These are phyloP conservation scores for Acleris cristana DNA, from an alignment of 2,888 invertebrate species.

Conservation along the genomic window DNA sequence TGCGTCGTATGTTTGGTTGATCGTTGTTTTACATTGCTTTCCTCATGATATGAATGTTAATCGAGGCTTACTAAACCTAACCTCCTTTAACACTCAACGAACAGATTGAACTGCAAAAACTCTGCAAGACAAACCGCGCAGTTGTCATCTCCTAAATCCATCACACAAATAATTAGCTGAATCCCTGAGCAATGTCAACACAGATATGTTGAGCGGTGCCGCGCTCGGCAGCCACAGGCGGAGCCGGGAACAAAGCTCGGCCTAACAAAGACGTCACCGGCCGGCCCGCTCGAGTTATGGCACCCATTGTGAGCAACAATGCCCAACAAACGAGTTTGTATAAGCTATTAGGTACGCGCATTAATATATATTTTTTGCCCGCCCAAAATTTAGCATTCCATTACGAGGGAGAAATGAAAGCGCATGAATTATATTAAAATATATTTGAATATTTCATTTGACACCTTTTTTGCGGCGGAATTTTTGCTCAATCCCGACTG, in stretches of 20 bases:
- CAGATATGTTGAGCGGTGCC: conserved; percentile 48
- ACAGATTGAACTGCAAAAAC: too few relatives aligned
- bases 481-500: conserved; percentile 80
- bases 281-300: conserved; percentile 83
- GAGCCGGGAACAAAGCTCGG: conserved; percentile 76
- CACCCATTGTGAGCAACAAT: conserved; percentile 84
- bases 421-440: conserved; percentile 85
- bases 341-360: conserved; percentile 85
- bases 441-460: conserved; percentile 85
- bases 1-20: too few relatives aligned
- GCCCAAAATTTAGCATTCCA: conserved; percentile 84
- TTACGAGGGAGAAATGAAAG: conserved; percentile 84
- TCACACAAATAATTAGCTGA: too few relatives aligned
- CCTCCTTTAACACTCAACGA: too few relatives aligned
- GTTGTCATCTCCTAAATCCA: too few relatives aligned
- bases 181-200: conserved; percentile 40
- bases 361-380: conserved; percentile 85
- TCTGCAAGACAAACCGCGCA: too few relatives aligned
- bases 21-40: too few relatives aligned
- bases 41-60: too few relatives aligned
- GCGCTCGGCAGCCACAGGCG: conserved; percentile 70
- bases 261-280: conserved; percentile 84
- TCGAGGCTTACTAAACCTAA: too few relatives aligned
- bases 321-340: conserved; percentile 85
- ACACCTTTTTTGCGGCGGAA: conserved; percentile 82